These are phyloP conservation scores for Melanocharis versteri DNA, from an alignment of 2,113 vertebrate genomes.

Conservation along the genomic window DNA sequence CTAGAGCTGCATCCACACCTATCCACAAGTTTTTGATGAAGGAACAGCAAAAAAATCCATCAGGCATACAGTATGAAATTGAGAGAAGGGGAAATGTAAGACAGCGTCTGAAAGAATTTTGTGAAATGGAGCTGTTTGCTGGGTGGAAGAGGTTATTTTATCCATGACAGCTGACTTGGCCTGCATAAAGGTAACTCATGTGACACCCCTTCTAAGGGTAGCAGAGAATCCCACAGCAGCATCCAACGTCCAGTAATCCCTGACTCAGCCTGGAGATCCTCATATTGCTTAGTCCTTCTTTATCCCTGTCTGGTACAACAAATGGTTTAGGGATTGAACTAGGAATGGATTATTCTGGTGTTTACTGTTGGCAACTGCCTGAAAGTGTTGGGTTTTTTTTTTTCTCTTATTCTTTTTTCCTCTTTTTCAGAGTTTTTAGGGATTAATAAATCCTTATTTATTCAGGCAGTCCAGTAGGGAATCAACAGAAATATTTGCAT, in stretches of 20 bases:
- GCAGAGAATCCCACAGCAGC: background rate
- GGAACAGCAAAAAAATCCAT: background rate
- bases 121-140: background rate
- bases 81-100: background rate
- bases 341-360: background rate
- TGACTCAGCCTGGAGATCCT: background rate
- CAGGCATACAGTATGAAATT: background rate
- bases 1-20: background rate
- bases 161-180: background rate
- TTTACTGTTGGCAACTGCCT: background rate
- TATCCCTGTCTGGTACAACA: background rate
- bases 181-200: background rate
- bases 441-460: background rate
- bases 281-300: background rate
- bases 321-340: background rate
- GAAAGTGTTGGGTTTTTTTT: background rate
- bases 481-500: background rate
- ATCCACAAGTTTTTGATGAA: background rate
- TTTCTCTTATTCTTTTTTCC: too few species aligned
- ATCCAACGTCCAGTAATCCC: background rate
- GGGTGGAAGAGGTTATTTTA: background rate
- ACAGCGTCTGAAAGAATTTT: background rate
- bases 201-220: background rate
- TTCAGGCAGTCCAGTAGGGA: background rate
- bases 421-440: background rate